Conservation (phyloP, 2,113 vertebrate species). For the Daubentonia madagascariensis region DNA sequence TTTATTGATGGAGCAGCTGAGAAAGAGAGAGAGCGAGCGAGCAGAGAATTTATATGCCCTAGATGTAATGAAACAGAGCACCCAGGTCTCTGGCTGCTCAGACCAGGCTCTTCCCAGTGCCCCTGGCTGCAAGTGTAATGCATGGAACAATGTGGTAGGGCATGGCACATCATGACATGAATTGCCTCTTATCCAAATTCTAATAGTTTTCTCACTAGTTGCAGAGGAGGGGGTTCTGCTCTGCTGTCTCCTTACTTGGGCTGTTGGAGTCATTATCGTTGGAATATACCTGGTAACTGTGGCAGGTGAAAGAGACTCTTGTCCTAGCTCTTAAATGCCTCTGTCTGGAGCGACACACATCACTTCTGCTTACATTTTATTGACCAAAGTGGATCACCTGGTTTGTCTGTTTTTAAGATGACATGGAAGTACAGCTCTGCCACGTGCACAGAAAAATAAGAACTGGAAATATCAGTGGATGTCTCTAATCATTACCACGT, state of each 20-base stretch:
- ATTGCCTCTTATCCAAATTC: neutral
- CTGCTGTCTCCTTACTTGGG: neutral
- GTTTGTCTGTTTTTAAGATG: neutral
- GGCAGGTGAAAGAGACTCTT: neutral
- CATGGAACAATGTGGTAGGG: neutral
- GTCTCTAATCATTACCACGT: neutral
- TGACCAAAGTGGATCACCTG: neutral
- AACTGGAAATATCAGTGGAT: neutral
- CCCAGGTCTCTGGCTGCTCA: neutral
- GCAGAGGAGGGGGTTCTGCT: neutral
- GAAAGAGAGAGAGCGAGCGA: neutral
- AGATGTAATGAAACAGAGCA: neutral
- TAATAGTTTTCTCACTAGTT: neutral
- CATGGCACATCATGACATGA: neutral
- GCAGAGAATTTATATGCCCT: neutral
- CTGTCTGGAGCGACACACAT: neutral
- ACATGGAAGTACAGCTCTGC: neutral
- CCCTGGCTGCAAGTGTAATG: neutral
- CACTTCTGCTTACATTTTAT: neutral
- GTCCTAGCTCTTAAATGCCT: neutral
- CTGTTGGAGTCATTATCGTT: neutral
- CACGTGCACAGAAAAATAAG: neutral
- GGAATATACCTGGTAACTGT: neutral
- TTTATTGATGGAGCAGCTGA: neutral
- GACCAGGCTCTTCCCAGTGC: neutral